Evolutionary conservation across 64 coral and sea anemone genomes (phyloP).

Genomic region (Porites australiensis): DNA sequence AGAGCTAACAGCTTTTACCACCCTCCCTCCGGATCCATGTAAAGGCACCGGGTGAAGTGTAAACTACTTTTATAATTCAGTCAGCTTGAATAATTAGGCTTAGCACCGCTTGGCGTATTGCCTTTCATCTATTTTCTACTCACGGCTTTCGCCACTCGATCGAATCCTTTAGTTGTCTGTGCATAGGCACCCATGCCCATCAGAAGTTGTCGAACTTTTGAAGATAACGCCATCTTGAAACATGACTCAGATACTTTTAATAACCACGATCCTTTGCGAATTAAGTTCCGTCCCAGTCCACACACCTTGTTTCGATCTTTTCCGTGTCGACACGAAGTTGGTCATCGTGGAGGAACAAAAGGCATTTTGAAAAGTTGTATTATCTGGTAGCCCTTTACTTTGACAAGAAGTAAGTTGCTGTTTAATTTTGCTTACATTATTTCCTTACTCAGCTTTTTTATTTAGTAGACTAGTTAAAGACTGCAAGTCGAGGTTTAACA

Average conservation of each 20-base stretch:
- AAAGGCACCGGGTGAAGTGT: too few species aligned
- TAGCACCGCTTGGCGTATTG: too few species aligned
- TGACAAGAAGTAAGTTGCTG: not conserved
- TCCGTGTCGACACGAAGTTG: not conserved
- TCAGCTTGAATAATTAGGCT: too few species aligned
- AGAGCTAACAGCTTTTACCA: too few species aligned
- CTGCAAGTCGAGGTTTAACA: not conserved
- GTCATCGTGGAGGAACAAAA: slow-evolving; percentile 6
- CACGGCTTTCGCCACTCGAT: not conserved
- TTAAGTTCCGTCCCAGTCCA: not conserved
- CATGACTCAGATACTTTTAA: not conserved
- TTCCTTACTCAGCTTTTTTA: not conserved
- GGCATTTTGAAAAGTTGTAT: not conserved
- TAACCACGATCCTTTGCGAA: not conserved
- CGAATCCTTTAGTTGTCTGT: not conserved
- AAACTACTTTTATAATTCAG: too few species aligned
- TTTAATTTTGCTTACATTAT: not conserved
- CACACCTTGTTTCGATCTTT: not conserved
- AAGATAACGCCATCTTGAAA: not conserved
- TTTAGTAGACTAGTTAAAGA: not conserved
- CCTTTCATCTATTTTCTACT: too few species aligned
- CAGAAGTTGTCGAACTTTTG: not conserved
- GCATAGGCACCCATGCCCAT: not conserved
- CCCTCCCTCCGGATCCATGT: too few species aligned
- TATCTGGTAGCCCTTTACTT: not conserved